phyloP scores from a whole-genome alignment of 2,797 vertebrate species.

The Acanthopagrus latus region DNA sequence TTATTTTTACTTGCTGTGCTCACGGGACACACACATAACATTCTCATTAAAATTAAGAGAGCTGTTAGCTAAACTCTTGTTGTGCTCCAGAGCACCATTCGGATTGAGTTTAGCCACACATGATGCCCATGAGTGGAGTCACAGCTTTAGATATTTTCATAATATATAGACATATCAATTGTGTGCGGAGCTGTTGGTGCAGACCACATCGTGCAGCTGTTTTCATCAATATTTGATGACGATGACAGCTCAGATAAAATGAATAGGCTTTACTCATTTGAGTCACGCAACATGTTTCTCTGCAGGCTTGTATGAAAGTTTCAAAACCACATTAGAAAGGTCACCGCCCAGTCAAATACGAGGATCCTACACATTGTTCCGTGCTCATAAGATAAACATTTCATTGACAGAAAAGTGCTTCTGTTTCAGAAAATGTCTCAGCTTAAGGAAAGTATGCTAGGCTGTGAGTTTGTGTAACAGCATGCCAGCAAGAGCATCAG shows the following conservation, averaged over 20 bases:
- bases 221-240: background rate
- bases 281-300: background rate
- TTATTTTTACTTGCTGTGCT: background rate
- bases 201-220: background rate
- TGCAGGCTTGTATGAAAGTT: background rate
- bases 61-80: background rate
- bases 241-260: background rate
- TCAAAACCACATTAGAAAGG: background rate
- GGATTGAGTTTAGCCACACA: background rate
- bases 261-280: background rate
- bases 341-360: no score
- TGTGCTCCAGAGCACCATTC: background rate
- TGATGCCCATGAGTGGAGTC: background rate
- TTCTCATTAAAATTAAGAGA: background rate
- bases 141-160: background rate
- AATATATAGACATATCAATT: background rate
- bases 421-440: background rate
- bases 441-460: background rate
- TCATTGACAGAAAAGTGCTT: slow-evolving; percentile 1
- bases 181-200: background rate
- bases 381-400: background rate
- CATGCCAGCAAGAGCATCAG: background rate
- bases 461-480: no score
- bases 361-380: background rate
- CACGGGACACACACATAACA: background rate